Evolutionary conservation across 1,140 invertebrate species (phyloP).

Genomic region (Anoplophora glabripennis): DNA sequence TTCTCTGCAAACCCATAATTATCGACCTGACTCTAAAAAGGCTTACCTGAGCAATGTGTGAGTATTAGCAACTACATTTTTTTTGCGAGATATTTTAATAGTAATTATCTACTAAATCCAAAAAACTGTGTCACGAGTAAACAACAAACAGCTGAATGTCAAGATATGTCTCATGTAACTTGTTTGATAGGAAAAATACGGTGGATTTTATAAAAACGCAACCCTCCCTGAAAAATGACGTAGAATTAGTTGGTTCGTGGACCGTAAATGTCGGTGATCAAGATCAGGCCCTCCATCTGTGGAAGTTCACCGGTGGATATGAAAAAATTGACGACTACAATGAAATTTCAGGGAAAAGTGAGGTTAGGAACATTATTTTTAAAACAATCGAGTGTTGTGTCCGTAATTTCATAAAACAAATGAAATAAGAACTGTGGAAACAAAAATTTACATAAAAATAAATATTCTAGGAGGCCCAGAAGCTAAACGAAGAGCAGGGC

Average conservation of each 20-base stretch:
- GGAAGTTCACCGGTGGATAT: slow-evolving; percentile 92
- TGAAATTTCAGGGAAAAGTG: slow-evolving; percentile 66
- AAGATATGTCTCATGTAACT: slow-evolving; percentile 8
- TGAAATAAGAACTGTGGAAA: slow-evolving; percentile 20
- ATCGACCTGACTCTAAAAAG: slow-evolving; percentile 81
- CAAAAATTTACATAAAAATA: slow-evolving; percentile 10
- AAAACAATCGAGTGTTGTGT: no score
- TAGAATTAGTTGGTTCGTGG: slow-evolving; percentile 80
- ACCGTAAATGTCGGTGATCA: slow-evolving; percentile 94
- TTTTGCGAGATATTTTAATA: slow-evolving; percentile 4
- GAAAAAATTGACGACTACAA: slow-evolving; percentile 80
- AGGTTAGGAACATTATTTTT: slow-evolving; percentile 53
- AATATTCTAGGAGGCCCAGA: slow-evolving; percentile 69
- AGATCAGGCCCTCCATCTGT: slow-evolving; percentile 94
- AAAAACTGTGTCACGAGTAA: no score
- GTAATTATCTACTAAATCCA: no score
- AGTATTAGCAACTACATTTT: slow-evolving; percentile 49
- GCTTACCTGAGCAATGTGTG: slow-evolving; percentile 90
- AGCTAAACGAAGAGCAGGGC: slow-evolving; percentile 77
- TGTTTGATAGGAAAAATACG: slow-evolving; percentile 70
- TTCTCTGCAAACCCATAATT: slow-evolving; percentile 91
- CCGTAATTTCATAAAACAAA: no score
- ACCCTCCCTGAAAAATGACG: slow-evolving; percentile 63
- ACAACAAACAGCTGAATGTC: slow-evolving; percentile 4
- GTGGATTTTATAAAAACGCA: slow-evolving; percentile 74